Base-by-base conservation (phyloP, 2,888 invertebrate species). In the Troilus luridus region DNA sequence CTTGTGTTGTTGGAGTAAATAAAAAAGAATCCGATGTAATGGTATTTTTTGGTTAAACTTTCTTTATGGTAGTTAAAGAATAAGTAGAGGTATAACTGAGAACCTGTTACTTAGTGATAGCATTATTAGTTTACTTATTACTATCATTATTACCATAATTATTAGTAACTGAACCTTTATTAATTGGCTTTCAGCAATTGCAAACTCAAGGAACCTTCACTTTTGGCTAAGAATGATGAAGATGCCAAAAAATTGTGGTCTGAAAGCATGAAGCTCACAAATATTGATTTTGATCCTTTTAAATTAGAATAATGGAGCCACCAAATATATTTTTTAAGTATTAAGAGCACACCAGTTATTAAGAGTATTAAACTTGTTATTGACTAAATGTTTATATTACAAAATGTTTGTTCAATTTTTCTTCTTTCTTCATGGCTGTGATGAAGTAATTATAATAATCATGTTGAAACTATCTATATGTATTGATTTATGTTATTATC, bases 171-270 rank as follows among this genome's bases (percentile, higher is more conserved):
- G 56, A 56, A n/a, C 19, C 54, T n/a, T n/a, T 0, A n/a, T 56
- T 11, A 24, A 91, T 90, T 60, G 77, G 5, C 19, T 90, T 91
- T n/a, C 92, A 93, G 93, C 89, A 93, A 93, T 92, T 93, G 93
- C 90, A 92, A 91, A 81, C 91, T 91, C 54, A 91, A 91, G n/a
- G 92, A 91, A 11, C 91, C 93, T 17, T 91, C 91, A 12, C 91
- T 92, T 24, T 91, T 91, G n/a, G 93, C 92, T 19, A 85, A 92
- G 24, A 92, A 93, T 92, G 89, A 92, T 64, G 91, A 92, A 58
- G 89, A 92, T 27, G 93, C 93, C 10, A 90, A 88, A 56, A 92
- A 92, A 62, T 92, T 93, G 60, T 93, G 93, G 93, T 93, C 93
- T 77, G 92, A 92, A 88, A 93, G 93, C 77, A 64, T 92, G 56